These are phyloP conservation scores for Morus bassanus DNA, from an alignment of 2,797 vertebrate genomes.

Conservation along the genomic window DNA sequence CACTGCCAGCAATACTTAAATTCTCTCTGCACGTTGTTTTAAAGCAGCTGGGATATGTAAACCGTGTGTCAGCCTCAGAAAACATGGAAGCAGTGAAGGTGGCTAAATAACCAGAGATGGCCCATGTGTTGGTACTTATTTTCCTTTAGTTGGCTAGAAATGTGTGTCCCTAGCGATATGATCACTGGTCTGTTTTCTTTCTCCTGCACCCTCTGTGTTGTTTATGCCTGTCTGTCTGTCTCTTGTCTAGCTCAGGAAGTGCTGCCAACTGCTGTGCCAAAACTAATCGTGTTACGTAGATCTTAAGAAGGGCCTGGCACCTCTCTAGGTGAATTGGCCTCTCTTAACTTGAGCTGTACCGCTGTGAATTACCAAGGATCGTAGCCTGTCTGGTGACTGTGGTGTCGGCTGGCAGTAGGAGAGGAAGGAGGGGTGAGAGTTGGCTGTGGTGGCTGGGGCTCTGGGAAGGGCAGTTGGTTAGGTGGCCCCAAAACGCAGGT, in stretches of 20 bases:
- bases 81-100: not conserved
- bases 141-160: not conserved
- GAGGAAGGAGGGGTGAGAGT: not conserved
- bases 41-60: not conserved
- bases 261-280: conserved; percentile 6
- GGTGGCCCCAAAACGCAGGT: not conserved
- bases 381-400: not conserved
- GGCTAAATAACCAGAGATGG: not conserved
- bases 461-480: not conserved
- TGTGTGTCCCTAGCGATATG: not conserved
- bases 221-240: conserved; percentile 11
- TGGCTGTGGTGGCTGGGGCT: not conserved
- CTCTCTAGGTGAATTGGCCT: not conserved
- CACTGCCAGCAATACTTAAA: not conserved
- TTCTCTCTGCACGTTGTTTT: not conserved
- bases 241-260: conserved; percentile 7
- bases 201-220: conserved; percentile 10
- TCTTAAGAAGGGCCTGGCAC: not conserved
- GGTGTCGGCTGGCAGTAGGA: not conserved
- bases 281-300: not conserved
- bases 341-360: not conserved
- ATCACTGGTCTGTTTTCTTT: conserved; percentile 43
- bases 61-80: not conserved
- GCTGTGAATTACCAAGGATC: not conserved
- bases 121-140: not conserved